Evolutionary conservation across 2,113 vertebrate genomes (phyloP).

Genomic region (Tenrec ecaudatus): DNA sequence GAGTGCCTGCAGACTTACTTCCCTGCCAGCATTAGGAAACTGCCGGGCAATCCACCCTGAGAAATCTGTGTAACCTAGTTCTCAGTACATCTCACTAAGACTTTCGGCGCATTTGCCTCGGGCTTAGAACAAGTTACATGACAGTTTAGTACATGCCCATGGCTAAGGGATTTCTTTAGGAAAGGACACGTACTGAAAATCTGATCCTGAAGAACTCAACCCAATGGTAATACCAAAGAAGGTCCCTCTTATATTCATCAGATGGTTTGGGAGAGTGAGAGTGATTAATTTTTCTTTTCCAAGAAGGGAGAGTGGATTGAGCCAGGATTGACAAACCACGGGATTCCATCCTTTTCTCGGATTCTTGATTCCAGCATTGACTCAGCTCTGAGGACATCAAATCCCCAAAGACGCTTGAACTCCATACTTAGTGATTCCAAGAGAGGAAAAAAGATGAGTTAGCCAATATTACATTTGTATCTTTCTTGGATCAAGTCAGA

Average conservation of each 20-base stretch:
- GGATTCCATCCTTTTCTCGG: not conserved
- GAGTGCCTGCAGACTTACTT: not conserved
- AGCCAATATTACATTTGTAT: not conserved
- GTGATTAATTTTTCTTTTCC: slow-evolving; percentile 4
- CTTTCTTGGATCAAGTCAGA: not conserved
- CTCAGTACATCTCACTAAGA: slow-evolving; percentile 50
- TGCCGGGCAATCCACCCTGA: not conserved
- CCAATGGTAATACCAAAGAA: not conserved
- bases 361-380: not conserved
- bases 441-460: slow-evolving; percentile 5
- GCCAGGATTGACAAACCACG: slow-evolving; percentile 2
- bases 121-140: slow-evolving; percentile 1
- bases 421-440: not conserved
- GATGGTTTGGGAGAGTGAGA: not conserved
- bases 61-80: slow-evolving; percentile 62
- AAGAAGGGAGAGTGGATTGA: not conserved
- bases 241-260: not conserved
- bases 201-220: slow-evolving; percentile 12
- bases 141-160: not conserved
- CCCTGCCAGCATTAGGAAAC: not conserved
- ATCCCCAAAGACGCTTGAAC: not conserved
- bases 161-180: slow-evolving; percentile 30
- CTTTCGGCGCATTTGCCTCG: slow-evolving; percentile 19
- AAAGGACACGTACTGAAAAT: not conserved
- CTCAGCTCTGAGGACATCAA: not conserved